These are phyloP conservation scores for Parnassius glacialis DNA, from an alignment of 2,888 invertebrate genomes.

Conservation along the genomic window DNA sequence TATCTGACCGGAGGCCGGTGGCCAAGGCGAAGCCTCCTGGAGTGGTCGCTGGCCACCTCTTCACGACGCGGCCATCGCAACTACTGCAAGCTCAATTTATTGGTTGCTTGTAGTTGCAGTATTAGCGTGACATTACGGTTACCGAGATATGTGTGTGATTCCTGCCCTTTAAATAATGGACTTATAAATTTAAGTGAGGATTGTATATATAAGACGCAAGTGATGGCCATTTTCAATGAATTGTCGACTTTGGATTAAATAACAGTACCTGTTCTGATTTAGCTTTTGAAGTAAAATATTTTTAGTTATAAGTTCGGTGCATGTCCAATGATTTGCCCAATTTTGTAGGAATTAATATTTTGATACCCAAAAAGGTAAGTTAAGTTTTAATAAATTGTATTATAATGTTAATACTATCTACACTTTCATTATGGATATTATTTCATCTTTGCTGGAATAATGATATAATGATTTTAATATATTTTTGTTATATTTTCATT, in stretches of 20 bases:
- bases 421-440: too few species aligned
- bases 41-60: slow-evolving; percentile 63
- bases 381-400: too few species aligned
- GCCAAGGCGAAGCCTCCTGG: slow-evolving; percentile 55
- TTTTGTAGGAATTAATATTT: too few species aligned
- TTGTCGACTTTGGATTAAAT: not conserved
- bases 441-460: too few species aligned
- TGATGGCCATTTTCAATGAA: not conserved
- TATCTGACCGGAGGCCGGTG: slow-evolving; percentile 67
- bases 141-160: slow-evolving; percentile 19
- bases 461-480: too few species aligned
- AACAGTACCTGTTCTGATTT: too few species aligned
- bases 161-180: slow-evolving; percentile 21
- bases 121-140: slow-evolving; percentile 33
- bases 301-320: too few species aligned
- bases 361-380: too few species aligned
- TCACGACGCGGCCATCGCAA: slow-evolving; percentile 30
- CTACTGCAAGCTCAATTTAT: slow-evolving; percentile 26
- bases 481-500: too few species aligned
- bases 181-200: slow-evolving; percentile 14
- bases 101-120: slow-evolving; percentile 33
- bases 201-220: slow-evolving; percentile 14
- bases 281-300: too few species aligned
- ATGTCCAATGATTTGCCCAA: too few species aligned
- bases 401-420: too few species aligned